Conservation (phyloP, 1,140 invertebrate species). For the Bilobella aurantiaca region DNA sequence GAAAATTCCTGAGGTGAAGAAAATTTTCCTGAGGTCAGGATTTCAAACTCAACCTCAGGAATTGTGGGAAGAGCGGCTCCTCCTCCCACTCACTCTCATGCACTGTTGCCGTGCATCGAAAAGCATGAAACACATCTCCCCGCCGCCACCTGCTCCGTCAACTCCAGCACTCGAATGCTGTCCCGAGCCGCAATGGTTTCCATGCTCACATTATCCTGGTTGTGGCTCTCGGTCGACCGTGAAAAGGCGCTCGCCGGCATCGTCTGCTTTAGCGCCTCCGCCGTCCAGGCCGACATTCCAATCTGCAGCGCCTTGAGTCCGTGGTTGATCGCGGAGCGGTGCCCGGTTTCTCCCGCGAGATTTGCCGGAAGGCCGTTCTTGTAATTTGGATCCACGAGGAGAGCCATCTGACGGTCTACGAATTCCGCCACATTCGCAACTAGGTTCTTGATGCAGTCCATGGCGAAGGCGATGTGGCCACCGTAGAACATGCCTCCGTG, state of each 20-base stretch:
- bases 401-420: constrained; percentile 11
- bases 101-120: too few relatives aligned
- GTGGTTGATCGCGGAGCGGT: constrained; percentile 1
- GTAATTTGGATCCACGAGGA: constrained; percentile 12
- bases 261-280: constrained; percentile 12
- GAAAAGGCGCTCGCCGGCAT: constrained; percentile 13
- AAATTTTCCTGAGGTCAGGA: too few relatives aligned
- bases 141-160: constrained; percentile 11
- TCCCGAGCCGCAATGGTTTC: constrained; percentile 12
- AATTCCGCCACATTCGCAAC: constrained; percentile 13
- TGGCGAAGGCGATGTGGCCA: constrained; percentile 12
- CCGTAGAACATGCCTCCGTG: constrained; percentile 13
- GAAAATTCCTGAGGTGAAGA: too few relatives aligned
- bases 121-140: too few relatives aligned
- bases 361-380: constrained; percentile 14
- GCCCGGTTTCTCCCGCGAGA: not conserved
- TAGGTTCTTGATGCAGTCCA: constrained; percentile 10
- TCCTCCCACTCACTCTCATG: too few relatives aligned
- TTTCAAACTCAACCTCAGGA: too few relatives aligned
- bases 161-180: constrained; percentile 10
- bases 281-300: constrained; percentile 7
- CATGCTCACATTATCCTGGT: constrained; percentile 18
- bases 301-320: constrained; percentile 11
- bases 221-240: constrained; percentile 13
- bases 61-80: too few relatives aligned